Conservation (phyloP, 2,797 vertebrate genomes). For the Rhinophrynus dorsalis region DNA sequence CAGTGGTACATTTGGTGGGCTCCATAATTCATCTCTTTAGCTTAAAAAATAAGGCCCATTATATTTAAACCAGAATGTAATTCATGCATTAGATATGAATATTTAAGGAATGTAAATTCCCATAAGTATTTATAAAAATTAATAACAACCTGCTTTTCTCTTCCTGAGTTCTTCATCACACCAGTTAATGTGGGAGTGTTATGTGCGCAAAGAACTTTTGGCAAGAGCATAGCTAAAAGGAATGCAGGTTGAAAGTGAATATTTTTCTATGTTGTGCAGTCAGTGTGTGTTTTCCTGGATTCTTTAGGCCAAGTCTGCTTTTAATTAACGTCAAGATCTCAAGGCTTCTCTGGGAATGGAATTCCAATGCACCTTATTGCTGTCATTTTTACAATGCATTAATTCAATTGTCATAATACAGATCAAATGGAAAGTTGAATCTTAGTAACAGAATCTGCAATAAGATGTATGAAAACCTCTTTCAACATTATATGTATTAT, state of each 20-base stretch:
- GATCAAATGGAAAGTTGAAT: neutral
- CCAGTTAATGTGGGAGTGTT: constrained; percentile 21
- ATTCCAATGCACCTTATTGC: constrained; percentile 13
- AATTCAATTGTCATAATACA: constrained; percentile 13
- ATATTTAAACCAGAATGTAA: constrained; percentile 1
- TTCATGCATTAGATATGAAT: constrained; percentile 9
- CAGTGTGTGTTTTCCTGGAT: constrained; percentile 13
- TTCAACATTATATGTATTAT: constrained; percentile 14
- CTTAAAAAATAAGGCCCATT: too few species aligned
- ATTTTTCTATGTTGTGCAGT: constrained; percentile 27
- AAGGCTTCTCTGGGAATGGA: neutral
- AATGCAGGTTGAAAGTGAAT: constrained; percentile 32
- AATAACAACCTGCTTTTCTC: constrained; percentile 34
- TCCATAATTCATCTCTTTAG: too few species aligned
- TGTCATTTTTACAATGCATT: constrained; percentile 22
- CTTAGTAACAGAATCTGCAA: neutral
- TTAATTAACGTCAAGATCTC: constrained; percentile 27
- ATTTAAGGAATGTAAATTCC: constrained; percentile 36
- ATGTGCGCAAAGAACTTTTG: neutral
- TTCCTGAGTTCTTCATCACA: constrained; percentile 7
- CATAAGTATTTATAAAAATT: constrained; percentile 36
- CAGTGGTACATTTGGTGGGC: too few species aligned
- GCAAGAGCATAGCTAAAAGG: constrained; percentile 4
- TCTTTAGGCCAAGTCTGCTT: constrained; percentile 24
- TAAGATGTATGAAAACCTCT: neutral